Base-by-base conservation (phyloP, 2,113 vertebrate species). In the Tachysurus fulvidraco region DNA sequence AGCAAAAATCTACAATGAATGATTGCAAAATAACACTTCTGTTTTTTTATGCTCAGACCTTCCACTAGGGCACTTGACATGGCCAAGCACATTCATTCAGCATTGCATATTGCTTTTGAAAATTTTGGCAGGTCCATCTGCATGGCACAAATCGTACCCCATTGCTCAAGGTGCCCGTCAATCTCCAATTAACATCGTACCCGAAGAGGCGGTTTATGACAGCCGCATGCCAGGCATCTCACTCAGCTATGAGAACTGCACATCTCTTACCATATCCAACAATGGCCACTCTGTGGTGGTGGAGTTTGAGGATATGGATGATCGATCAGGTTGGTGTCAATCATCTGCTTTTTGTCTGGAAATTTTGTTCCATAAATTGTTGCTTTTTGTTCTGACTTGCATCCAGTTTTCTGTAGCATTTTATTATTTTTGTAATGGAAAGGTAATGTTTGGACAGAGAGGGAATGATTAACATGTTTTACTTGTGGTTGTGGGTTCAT, bases 211-310 rank as follows among this genome's bases (percentile, higher is more conserved):
- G 12, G 94, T 96, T 25, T 96, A 95, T 74, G 97, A 99, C 1
- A 91, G 95, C 80, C 93, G 36, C 52, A 94, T 99, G 81, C 93
- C 92, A 60, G 96, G 96, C 0, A 94, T 99, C 10, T 54, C 93
- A 16, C 25, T 98, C 69, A 95, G 94, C 90, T 99, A 99, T 1
- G 96, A 97, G 67, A 93, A 91, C 0, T 98, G 97, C 78, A 95
- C 93, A 2, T 99, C 98, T 62, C 92, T 97, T 87, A 96, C 90
- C 90, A 97, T 99, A 46, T 85, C 94, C 93, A 99, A 99, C 93
- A 99, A 97, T 2, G 98, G 98, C 28, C 96, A 98, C 88, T 99
- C 98, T 0, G 97, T 99, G 62, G 94, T 96, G 91, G 98, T 99
- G 88, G 96, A 98, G 90, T 99, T 98, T 88, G 96, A 96, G 80